These are phyloP conservation scores for Pterocles burchelli DNA, from an alignment of 2,113 vertebrate genomes.

Conservation along the genomic window DNA sequence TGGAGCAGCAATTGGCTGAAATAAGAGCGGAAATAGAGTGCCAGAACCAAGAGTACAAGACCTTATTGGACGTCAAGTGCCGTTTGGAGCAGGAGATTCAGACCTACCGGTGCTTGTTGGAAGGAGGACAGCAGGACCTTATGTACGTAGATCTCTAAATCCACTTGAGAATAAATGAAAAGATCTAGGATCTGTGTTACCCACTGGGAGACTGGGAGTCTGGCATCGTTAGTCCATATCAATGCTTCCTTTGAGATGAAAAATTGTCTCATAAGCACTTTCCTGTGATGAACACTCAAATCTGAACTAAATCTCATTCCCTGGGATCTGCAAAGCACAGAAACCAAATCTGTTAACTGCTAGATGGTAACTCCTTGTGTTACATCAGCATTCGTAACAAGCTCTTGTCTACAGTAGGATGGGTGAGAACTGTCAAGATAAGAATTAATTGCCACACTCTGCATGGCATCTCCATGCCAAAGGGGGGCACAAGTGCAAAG, in stretches of 20 bases:
- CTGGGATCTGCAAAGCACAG: not conserved
- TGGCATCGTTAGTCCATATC: not conserved
- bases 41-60: constrained; percentile 77
- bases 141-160: constrained; percentile 29
- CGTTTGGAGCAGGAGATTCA: constrained; percentile 87
- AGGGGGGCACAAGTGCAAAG: not conserved
- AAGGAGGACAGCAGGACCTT: constrained; percentile 75
- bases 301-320: not conserved
- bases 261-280: not conserved
- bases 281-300: not conserved
- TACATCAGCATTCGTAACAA: not conserved
- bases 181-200: not conserved
- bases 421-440: not conserved
- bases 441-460: not conserved
- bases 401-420: not conserved
- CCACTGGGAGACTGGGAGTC: not conserved
- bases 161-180: not conserved
- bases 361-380: not conserved
- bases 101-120: constrained; percentile 83
- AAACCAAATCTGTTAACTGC: not conserved
- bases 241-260: not conserved
- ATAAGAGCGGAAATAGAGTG: constrained; percentile 77
- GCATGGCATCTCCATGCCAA: not conserved
- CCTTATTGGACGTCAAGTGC: constrained; percentile 83
- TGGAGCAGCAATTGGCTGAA: constrained; percentile 82